These are phyloP conservation scores for Pteronura brasiliensis DNA, from an alignment of 2,113 vertebrate genomes.

Conservation along the genomic window DNA sequence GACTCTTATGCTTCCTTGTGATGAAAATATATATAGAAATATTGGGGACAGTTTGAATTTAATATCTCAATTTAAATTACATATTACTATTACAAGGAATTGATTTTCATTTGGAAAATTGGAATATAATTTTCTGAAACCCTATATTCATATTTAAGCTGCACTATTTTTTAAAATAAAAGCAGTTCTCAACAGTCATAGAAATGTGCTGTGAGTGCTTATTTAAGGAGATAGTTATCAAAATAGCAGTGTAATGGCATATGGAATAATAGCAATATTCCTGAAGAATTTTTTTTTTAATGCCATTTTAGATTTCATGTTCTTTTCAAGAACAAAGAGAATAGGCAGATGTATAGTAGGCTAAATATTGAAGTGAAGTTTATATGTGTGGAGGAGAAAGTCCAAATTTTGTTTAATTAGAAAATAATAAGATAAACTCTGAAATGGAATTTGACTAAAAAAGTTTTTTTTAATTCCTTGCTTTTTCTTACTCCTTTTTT, in stretches of 20 bases:
- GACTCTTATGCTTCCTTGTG: not conserved
- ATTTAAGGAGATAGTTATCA: not conserved
- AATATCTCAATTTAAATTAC: not conserved
- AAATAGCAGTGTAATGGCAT: not conserved
- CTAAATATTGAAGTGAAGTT: not conserved
- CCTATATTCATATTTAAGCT: not conserved
- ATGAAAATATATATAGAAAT: not conserved
- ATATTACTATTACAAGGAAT: not conserved
- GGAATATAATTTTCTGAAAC: not conserved
- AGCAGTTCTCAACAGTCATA: not conserved
- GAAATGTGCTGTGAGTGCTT: not conserved
- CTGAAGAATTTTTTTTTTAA: not conserved
- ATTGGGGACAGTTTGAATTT: not conserved
- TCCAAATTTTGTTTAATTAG: not conserved
- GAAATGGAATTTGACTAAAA: not conserved
- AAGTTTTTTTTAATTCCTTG: not conserved
- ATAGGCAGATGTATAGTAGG: not conserved
- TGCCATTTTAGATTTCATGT: not conserved
- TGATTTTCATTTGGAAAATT: conserved; percentile 29
- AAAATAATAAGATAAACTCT: not conserved
- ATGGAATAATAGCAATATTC: not conserved
- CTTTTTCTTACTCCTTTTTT: not conserved
- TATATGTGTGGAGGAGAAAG: not conserved
- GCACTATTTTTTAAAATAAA: conserved; percentile 14
- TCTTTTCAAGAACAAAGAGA: not conserved